phyloP scores from a whole-genome alignment of 2,113 vertebrate species.

The Datnioides undecimradiatus region DNA sequence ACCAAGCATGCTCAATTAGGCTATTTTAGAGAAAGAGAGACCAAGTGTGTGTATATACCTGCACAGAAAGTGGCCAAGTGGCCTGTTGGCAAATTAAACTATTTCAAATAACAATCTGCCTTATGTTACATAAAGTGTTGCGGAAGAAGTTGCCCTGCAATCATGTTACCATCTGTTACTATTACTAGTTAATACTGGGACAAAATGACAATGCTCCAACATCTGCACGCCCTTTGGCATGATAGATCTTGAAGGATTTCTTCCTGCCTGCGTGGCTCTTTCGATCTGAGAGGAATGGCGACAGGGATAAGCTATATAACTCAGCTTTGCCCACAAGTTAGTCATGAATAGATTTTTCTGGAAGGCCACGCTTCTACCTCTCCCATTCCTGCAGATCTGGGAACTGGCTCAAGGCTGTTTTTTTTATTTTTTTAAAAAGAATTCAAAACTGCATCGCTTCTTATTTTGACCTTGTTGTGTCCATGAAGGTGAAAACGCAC shows the following conservation, averaged over 20 bases:
- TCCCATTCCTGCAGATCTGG: constrained; percentile 56
- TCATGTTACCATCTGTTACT: constrained; percentile 14
- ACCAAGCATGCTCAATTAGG: constrained; percentile 62
- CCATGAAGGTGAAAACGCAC: constrained; percentile 23
- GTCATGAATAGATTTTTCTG: constrained; percentile 16
- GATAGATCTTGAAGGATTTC: constrained; percentile 12
- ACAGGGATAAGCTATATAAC: constrained; percentile 27
- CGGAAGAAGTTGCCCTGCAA: constrained; percentile 19
- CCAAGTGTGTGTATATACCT: neutral
- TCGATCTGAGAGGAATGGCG: constrained; percentile 41
- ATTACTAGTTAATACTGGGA: neutral
- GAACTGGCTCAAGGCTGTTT: constrained; percentile 57
- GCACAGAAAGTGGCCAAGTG: constrained; percentile 35
- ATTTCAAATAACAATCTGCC: neutral
- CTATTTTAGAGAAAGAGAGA: constrained; percentile 36
- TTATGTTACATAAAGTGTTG: constrained; percentile 18
- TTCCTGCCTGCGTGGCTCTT: constrained; percentile 25
- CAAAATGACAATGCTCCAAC: constrained; percentile 11
- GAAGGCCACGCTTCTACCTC: constrained; percentile 42
- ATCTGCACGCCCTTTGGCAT: constrained; percentile 4
- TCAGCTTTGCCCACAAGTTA: constrained; percentile 28
- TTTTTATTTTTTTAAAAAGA: constrained; percentile 6
- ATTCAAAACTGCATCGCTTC: constrained; percentile 27
- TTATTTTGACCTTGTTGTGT: constrained; percentile 28
- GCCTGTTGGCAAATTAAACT: constrained; percentile 10